A percentile compares a stretch with the other conserved stretches of the same genome.
Evolutionary conservation across 2,888 invertebrate species (phyloP).

Genomic region (Ichneumoninae sp.): DNA sequence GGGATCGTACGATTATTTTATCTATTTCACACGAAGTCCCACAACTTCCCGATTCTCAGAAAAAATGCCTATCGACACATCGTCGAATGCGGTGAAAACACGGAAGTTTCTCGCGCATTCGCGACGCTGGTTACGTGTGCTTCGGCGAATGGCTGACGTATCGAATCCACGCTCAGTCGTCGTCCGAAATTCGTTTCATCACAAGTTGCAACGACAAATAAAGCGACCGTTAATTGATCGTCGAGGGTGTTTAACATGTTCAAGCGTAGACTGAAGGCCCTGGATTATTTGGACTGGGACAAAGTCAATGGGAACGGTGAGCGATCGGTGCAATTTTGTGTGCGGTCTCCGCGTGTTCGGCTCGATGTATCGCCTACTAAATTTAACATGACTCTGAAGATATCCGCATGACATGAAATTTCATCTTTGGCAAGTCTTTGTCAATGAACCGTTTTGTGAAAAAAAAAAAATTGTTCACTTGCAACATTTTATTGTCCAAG

Average conservation of each 20-base stretch:
- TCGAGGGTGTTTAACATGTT: conserved; percentile 87
- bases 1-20: not conserved
- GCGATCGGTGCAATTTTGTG: not conserved
- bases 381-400: not conserved
- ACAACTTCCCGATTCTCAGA: not conserved
- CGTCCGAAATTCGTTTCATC: conserved; percentile 20
- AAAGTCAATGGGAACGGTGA: conserved; percentile 90
- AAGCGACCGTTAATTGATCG: not conserved
- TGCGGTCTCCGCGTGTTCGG: not conserved
- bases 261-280: conserved; percentile 90
- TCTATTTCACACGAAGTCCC: not conserved
- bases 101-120: conserved; percentile 11
- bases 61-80: not conserved
- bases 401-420: no score
- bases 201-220: not conserved
- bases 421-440: no score
- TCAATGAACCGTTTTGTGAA: no score
- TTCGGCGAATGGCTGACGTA: not conserved
- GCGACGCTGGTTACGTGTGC: conserved; percentile 1
- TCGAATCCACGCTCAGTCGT: not conserved
- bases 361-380: not conserved
- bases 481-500: no score
- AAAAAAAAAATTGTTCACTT: not conserved
- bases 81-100: not conserved
- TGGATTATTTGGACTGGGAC: conserved; percentile 91